Evolutionary conservation across 2,797 vertebrate species (phyloP), one percentile per base, ranked within the genome.

Genomic region (Gastrophryne carolinensis): DNA sequence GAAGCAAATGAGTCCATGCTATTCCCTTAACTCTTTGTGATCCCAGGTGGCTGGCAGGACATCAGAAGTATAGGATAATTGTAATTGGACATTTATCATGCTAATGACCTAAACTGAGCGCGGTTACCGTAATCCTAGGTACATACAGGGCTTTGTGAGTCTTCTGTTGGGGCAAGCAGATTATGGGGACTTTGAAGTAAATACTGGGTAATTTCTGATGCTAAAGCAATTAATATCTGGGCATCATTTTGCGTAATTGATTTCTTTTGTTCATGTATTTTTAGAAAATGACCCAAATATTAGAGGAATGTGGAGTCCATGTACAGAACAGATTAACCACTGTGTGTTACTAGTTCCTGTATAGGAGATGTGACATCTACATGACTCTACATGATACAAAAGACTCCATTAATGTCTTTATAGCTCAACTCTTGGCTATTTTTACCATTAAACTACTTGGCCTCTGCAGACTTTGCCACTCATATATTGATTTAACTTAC

Each of bases 21-120:
- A 32, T 37, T 27, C 27, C 15, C 26, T 39, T 61, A 64, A 64
- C 47, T 35, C 50, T 47, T 57, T 32, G 17, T 19, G 12, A 26
- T 58, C 47, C 54, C 10, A 15, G 13, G 44, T 62, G 11, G 47
- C 64, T 70, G 74, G 58, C 67, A 47, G 23, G 21, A 69, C 66
- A 76, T 62, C 74, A 76, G 32, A 54, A 32, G 37, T 49, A 34
- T 13, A 39, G 23, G 34, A 41, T 64, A 50, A 75, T 75, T 75
- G 63, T 68, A 64, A 71, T 57, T 63, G 58, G 35, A 27, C 21
- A 27, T 37, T 58, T 50, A 60, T 61, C 24, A 34, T 65, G 15
- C 58, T 72, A 65, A 78, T 72, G 60, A 62, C 67, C 21, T 52
- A 57, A 71, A 65, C 37, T 50, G 24, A 39, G 39, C 21, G 29